Percentiles rank a stretch among this genome's conserved stretches.
Conservation (phyloP, 2,797 vertebrate species). For the Gobio occitaniae region DNA sequence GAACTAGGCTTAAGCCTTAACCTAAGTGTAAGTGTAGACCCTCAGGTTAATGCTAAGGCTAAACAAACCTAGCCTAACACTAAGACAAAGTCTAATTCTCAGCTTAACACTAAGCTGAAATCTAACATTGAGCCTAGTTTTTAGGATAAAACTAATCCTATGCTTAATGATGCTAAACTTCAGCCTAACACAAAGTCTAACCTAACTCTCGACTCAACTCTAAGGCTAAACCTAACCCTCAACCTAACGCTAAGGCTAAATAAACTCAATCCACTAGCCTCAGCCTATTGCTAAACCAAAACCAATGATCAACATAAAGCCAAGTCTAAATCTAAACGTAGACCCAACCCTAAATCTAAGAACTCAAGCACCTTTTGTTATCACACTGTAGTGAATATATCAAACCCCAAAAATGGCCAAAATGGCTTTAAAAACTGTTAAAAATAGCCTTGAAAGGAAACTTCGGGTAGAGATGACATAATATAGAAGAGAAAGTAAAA, state of each 20-base stretch:
- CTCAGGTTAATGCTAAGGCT: background rate
- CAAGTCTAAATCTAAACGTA: background rate
- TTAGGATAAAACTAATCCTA: background rate
- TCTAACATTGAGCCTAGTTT: background rate
- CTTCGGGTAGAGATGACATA: background rate
- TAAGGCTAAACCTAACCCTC: background rate
- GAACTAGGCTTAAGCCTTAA: background rate
- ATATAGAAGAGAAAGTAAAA: conserved; percentile 19
- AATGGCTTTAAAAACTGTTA: background rate
- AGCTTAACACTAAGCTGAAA: background rate
- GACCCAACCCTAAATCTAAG: background rate
- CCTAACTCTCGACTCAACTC: background rate
- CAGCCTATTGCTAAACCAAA: background rate
- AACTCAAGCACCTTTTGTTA: background rate
- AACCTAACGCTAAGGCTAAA: background rate
- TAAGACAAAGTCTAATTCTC: background rate
- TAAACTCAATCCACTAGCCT: background rate
- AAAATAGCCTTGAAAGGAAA: conserved; percentile 8
- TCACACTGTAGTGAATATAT: background rate
- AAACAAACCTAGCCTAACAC: background rate
- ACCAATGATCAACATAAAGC: background rate
- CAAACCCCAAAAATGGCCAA: background rate
- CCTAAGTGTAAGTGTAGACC: background rate
- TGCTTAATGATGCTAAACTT: background rate
- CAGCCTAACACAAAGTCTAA: background rate